These are phyloP conservation scores for Ceratotherium simum DNA, from an alignment of 2,113 vertebrate genomes.

Conservation along the genomic window DNA sequence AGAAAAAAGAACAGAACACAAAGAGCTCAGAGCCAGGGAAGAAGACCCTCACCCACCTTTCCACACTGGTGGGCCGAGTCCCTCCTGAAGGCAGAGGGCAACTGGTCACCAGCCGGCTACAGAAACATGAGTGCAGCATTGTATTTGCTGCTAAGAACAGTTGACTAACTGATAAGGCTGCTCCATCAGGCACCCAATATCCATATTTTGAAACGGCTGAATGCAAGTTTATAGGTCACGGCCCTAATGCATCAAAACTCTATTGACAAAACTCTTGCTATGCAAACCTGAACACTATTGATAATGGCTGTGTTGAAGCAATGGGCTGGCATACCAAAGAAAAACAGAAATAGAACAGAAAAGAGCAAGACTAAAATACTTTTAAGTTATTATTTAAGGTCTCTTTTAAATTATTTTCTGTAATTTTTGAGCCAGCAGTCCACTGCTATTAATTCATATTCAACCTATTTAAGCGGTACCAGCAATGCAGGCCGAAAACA, in stretches of 20 bases:
- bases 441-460: slow-evolving; percentile 71
- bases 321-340: neutral
- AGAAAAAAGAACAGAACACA: neutral
- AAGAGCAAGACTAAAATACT: neutral
- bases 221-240: neutral
- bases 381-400: slow-evolving; percentile 44
- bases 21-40: neutral
- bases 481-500: slow-evolving; percentile 58
- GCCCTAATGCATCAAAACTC: neutral
- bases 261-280: neutral
- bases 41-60: neutral
- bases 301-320: neutral
- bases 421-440: slow-evolving; percentile 62
- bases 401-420: slow-evolving; percentile 68
- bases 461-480: slow-evolving; percentile 66
- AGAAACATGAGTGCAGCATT: rapidly evolving
- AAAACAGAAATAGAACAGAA: slow-evolving; percentile 19
- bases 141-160: neutral
- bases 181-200: neutral
- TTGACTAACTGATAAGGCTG: too few species aligned
- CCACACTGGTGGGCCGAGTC: neutral
- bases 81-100: neutral
- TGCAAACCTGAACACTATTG: neutral
- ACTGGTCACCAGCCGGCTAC: neutral
- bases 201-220: neutral